Evolutionary conservation across 1,140 invertebrate genomes (phyloP).

Genomic region (Brachionus asplanchnoidis): DNA sequence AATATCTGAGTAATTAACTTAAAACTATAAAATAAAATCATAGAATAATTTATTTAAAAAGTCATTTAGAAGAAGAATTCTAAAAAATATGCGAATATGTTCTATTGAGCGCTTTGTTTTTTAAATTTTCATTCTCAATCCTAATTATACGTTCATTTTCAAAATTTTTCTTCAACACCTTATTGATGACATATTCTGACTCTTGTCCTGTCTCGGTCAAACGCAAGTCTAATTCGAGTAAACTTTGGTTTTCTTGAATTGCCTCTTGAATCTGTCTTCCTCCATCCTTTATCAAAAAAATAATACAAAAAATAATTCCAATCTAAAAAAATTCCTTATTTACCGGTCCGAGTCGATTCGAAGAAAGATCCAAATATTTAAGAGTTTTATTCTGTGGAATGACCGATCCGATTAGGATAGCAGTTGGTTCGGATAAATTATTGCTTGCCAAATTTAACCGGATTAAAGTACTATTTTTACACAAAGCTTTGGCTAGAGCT

Average conservation of each 20-base stretch:
- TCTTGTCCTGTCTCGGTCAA: constrained; percentile 57
- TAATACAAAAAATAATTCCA: neutral
- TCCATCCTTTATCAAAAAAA: constrained; percentile 50
- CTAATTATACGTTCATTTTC: constrained; percentile 47
- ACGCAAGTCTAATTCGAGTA: constrained; percentile 53
- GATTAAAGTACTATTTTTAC: constrained; percentile 49
- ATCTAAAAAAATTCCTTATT: neutral
- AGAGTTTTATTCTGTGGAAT: constrained; percentile 44
- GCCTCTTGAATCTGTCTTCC: constrained; percentile 56
- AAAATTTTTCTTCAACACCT: constrained; percentile 52
- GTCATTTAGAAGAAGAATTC: neutral
- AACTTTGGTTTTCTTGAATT: constrained; percentile 55
- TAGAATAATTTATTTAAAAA: neutral
- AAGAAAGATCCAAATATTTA: neutral
- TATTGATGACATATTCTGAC: constrained; percentile 55
- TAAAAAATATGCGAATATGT: constrained; percentile 42
- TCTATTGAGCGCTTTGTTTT: neutral
- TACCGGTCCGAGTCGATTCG: neutral
- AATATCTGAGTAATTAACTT: too few relatives aligned
- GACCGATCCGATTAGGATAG: constrained; percentile 52
- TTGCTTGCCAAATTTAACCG: constrained; percentile 54
- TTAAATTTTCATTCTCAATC: neutral
- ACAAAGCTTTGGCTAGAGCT: constrained; percentile 45
- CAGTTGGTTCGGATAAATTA: constrained; percentile 54
- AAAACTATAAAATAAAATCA: too few relatives aligned